Percentiles rank a stretch among this genome's conserved stretches.
phyloP scores from a whole-genome alignment of 2,888 invertebrate genomes.

The Pilophorus perplexus region DNA sequence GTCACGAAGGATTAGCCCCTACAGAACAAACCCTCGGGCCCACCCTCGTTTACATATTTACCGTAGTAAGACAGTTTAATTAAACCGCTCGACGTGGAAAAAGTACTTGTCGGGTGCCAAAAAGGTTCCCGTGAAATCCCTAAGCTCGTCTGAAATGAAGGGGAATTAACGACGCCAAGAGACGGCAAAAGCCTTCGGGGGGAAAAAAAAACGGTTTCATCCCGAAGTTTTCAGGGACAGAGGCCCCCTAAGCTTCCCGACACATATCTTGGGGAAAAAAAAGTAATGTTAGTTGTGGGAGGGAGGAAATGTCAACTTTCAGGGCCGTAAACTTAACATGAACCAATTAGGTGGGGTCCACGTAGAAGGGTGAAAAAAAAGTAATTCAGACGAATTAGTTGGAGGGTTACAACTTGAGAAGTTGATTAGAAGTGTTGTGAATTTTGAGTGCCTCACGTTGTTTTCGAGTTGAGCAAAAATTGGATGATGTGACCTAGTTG shows the following conservation, averaged over 20 bases:
- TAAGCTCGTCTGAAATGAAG: constrained; percentile 33
- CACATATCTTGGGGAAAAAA: constrained; percentile 24
- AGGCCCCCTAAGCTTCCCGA: constrained; percentile 15
- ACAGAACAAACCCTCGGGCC: constrained; percentile 15
- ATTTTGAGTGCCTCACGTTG: too few species aligned
- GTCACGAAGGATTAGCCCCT: background rate
- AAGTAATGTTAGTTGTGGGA: constrained; percentile 3
- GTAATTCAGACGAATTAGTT: background rate
- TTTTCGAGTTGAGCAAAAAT: too few species aligned
- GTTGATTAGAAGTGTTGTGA: too few species aligned
- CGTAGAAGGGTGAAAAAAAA: background rate
- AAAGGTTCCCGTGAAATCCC: constrained; percentile 26
- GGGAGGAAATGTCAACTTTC: constrained; percentile 27
- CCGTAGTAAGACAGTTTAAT: constrained; percentile 45
- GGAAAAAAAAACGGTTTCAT: constrained; percentile 1
- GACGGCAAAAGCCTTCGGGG: background rate
- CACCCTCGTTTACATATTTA: constrained; percentile 44
- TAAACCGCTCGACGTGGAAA: constrained; percentile 42
- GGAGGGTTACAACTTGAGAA: background rate
- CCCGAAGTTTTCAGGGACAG: background rate
- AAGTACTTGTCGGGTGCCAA: constrained; percentile 10
- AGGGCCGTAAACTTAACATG: constrained; percentile 29
- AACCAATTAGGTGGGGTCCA: constrained; percentile 23
- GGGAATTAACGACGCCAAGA: constrained; percentile 25
- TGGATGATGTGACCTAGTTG: constrained; percentile 31